Evolutionary conservation across 2,113 vertebrate species (phyloP).

Genomic region (Pandion haliaetus): DNA sequence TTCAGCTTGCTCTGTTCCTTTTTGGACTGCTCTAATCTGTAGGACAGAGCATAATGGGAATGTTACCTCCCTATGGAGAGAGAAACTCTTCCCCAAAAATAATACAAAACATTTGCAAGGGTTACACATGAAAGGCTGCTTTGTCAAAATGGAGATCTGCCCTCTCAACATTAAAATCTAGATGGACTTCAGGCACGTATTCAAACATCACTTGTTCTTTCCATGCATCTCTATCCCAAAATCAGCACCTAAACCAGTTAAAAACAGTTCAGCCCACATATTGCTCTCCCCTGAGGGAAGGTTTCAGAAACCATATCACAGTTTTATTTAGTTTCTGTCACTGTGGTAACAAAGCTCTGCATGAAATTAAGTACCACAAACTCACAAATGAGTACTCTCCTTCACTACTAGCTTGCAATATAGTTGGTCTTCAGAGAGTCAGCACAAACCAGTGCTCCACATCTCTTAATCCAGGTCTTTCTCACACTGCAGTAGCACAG

Average conservation of each 20-base stretch:
- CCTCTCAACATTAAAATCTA: background rate
- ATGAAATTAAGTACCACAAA: background rate
- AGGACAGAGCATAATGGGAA: background rate
- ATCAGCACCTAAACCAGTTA: background rate
- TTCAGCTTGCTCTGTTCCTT: background rate
- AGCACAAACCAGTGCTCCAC: background rate
- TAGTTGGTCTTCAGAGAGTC: background rate
- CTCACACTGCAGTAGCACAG: background rate
- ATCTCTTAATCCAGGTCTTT: background rate
- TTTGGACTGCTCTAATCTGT: background rate
- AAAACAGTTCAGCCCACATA: constrained; percentile 9
- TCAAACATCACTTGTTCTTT: background rate
- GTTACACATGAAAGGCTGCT: background rate
- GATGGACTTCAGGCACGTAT: background rate
- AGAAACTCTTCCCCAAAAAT: background rate
- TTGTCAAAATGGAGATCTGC: background rate
- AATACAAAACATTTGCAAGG: background rate
- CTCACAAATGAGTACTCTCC: background rate
- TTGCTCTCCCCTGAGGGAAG: background rate
- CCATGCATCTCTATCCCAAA: background rate
- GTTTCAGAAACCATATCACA: background rate
- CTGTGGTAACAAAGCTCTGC: constrained; percentile 19
- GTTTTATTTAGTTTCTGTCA: constrained; percentile 29
- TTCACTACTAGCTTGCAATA: background rate
- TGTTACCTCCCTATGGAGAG: background rate